A percentile compares a stretch with the other conserved stretches of the same genome.
Conservation (phyloP, 92 coral and sea anemone genomes). For the Zoanthus solanderi region DNA sequence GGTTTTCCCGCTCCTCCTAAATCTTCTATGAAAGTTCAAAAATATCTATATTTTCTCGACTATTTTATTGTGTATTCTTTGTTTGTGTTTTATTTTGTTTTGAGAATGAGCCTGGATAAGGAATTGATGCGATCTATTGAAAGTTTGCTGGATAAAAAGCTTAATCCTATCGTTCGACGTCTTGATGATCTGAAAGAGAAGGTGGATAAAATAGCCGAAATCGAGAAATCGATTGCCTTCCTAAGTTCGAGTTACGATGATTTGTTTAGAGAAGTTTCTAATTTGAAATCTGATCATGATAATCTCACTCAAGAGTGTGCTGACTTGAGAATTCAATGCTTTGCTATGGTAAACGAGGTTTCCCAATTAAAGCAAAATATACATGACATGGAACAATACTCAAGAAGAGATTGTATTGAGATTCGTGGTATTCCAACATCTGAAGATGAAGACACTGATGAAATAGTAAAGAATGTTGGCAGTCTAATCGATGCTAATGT, state of each 20-base stretch:
- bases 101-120: too few species aligned
- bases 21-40: too few species aligned
- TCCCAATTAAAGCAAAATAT: slow-evolving; percentile 4
- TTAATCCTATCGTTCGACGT: neutral
- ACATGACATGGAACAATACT: neutral
- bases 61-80: too few species aligned
- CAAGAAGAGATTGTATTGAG: slow-evolving; percentile 26
- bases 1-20: too few species aligned
- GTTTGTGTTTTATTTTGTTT: too few species aligned
- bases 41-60: too few species aligned
- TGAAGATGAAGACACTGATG: slow-evolving; percentile 32
- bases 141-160: neutral
- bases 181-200: neutral
- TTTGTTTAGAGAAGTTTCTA: neutral
- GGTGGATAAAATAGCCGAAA: neutral
- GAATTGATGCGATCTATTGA: too few species aligned
- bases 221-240: neutral
- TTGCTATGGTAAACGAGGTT: neutral
- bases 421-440: slow-evolving; percentile 8
- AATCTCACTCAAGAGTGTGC: neutral
- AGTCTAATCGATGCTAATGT: neutral
- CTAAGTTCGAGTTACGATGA: neutral
- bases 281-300: neutral
- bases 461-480: slow-evolving; percentile 32
- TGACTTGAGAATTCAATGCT: neutral